phyloP scores from a whole-genome alignment of 2,888 invertebrate genomes.

The Ormyrus rosae region DNA sequence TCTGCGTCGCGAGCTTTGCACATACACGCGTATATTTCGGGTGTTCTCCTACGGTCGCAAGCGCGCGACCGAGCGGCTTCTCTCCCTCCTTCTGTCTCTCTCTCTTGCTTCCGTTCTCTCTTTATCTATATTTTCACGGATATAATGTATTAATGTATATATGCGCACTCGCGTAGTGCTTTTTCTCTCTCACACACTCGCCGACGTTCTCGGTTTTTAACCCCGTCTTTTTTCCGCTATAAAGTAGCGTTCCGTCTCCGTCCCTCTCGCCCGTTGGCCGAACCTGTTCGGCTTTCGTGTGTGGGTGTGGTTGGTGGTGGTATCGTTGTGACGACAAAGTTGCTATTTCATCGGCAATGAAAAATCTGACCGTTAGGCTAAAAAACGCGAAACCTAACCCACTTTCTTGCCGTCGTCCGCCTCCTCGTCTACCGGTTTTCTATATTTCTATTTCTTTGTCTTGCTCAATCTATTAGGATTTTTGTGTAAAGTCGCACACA shows the following conservation, averaged over 20 bases:
- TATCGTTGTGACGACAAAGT: no score
- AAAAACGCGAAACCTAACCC: no score
- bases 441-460: no score
- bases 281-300: not conserved
- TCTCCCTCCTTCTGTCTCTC: conserved; percentile 9
- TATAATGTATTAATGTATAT: no score
- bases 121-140: not conserved
- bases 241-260: not conserved
- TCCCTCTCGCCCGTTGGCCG: not conserved
- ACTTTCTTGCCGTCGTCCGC: no score
- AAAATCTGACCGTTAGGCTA: no score
- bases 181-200: no score
- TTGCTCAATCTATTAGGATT: no score
- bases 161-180: not conserved
- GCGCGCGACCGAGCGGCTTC: conserved; percentile 19
- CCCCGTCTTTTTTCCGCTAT: conserved; percentile 5
- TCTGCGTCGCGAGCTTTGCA: not conserved
- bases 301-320: conserved; percentile 2
- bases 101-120: not conserved
- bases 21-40: conserved; percentile 24
- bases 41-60: not conserved
- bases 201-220: conserved; percentile 27
- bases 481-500: no score
- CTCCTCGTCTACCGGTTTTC: no score
- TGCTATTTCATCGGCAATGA: no score